phyloP scores from a whole-genome alignment of 92 coral and sea anemone species.

The Umimayanthus kanabou region DNA sequence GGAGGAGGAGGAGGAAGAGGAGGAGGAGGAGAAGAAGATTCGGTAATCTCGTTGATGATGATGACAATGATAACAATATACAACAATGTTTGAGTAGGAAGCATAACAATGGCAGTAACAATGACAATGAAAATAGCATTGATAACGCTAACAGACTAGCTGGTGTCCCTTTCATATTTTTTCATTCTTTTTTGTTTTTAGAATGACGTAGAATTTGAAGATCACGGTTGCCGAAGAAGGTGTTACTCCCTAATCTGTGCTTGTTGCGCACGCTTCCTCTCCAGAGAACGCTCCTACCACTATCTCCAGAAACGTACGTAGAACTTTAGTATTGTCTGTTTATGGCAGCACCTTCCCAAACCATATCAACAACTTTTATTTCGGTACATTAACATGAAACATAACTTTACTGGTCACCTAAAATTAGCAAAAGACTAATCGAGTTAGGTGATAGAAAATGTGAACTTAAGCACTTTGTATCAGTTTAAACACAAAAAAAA shows the following conservation, averaged over 20 bases:
- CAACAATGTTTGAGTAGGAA: not conserved
- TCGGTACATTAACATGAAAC: too few species aligned
- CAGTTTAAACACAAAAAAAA: too few species aligned
- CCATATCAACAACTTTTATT: too few species aligned
- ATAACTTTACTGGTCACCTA: too few species aligned
- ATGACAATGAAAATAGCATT: not conserved
- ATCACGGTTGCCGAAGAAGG: not conserved
- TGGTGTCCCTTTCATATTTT: not conserved
- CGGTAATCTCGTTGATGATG: too few species aligned
- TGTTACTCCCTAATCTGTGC: not conserved
- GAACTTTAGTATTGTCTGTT: too few species aligned
- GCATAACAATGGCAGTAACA: not conserved
- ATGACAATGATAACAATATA: not conserved
- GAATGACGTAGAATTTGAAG: not conserved
- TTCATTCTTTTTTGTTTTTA: not conserved
- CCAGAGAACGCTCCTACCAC: constrained; percentile 1
- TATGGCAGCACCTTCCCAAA: too few species aligned
- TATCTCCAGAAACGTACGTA: constrained; percentile 19
- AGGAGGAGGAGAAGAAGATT: too few species aligned
- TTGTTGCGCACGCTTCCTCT: not conserved
- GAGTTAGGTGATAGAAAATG: too few species aligned
- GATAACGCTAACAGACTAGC: not conserved
- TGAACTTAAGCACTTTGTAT: too few species aligned
- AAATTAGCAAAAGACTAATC: too few species aligned
- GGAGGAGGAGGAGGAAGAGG: too few species aligned